Evolutionary conservation across 1,140 invertebrate species (phyloP), one percentile per base, ranked within the genome.

Genomic region (Amyelois transitella): DNA sequence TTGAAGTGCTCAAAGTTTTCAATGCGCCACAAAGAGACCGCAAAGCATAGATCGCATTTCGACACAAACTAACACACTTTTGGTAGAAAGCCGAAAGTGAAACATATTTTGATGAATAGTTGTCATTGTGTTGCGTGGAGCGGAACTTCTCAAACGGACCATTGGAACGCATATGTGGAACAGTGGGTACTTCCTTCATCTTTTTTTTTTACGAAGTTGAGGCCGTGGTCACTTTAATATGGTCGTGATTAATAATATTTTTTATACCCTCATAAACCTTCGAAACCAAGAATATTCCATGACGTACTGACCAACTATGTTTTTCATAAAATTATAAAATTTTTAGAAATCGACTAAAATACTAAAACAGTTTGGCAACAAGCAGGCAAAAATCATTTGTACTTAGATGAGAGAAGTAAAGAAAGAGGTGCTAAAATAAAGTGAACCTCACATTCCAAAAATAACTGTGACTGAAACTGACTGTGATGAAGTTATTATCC

Each of bases 401-500:
- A n/a, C n/a, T n/a, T n/a, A n/a, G n/a, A n/a, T n/a, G n/a, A n/a
- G n/a, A n/a, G n/a, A n/a, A n/a, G n/a, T n/a, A n/a, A n/a, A n/a
- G n/a, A n/a, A n/a, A n/a, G n/a, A n/a, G n/a, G n/a, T n/a, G n/a
- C n/a, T n/a, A n/a, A n/a, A n/a, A n/a, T n/a, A n/a, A n/a, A n/a
- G n/a, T n/a, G n/a, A n/a, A n/a, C n/a, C 10, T 10, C 25, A 6
- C 12, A 38, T 14, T 38, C 17, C 2, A 14, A 38, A 38, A 38
- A 38, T 38, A 38, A 1, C 25, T 28, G 21, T n/a, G n/a, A n/a
- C n/a, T n/a, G n/a, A n/a, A n/a, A n/a, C n/a, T n/a, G 7, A 32
- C 7, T 4, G 52, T 49, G 57, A 63, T 63, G 51, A 57, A 63
- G 58, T 63, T 55, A 60, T 67, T 67, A 66, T 62, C 53, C 45